These are phyloP conservation scores for Endotricha flammealis DNA, from an alignment of 2,888 invertebrate genomes.

Conservation along the genomic window DNA sequence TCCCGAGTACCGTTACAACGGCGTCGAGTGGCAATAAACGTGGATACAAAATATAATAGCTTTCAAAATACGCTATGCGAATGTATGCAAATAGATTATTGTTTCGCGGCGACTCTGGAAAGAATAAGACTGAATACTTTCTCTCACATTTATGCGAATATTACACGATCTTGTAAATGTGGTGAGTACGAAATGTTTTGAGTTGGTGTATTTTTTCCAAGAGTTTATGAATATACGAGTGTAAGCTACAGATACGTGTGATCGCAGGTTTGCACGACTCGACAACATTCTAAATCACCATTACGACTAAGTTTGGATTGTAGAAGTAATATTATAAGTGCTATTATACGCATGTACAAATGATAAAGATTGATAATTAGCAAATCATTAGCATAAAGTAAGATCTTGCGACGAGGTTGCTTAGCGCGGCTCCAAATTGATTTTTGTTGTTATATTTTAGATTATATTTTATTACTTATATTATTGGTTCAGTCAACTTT, in stretches of 20 bases:
- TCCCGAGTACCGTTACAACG: too few species aligned
- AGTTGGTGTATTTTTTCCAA: constrained; percentile 6
- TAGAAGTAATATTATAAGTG: constrained; percentile 59
- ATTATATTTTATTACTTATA: constrained; percentile 67
- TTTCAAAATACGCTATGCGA: constrained; percentile 32
- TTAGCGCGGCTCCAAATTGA: constrained; percentile 44
- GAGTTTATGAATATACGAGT: constrained; percentile 6
- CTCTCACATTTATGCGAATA: constrained; percentile 15
- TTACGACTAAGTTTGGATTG: constrained; percentile 50
- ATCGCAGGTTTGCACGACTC: constrained; percentile 9
- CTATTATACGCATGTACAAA: constrained; percentile 72
- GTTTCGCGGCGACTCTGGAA: constrained; percentile 28
- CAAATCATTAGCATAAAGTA: constrained; percentile 57
- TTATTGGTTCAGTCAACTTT: constrained; percentile 59
- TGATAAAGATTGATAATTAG: constrained; percentile 59
- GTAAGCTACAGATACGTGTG: constrained; percentile 12
- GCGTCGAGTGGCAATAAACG: constrained; percentile 11
- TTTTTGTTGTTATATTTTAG: constrained; percentile 70
- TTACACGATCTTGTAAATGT: constrained; percentile 3
- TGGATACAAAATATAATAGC: constrained; percentile 18
- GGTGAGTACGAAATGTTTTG: constrained; percentile 1
- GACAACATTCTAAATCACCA: constrained; percentile 59
- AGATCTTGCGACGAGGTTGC: constrained; percentile 34
- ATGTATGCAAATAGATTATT: constrained; percentile 38
- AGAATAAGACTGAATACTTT: constrained; percentile 24